Conservation (phyloP, 2,888 invertebrate species). For the Labia minor region DNA sequence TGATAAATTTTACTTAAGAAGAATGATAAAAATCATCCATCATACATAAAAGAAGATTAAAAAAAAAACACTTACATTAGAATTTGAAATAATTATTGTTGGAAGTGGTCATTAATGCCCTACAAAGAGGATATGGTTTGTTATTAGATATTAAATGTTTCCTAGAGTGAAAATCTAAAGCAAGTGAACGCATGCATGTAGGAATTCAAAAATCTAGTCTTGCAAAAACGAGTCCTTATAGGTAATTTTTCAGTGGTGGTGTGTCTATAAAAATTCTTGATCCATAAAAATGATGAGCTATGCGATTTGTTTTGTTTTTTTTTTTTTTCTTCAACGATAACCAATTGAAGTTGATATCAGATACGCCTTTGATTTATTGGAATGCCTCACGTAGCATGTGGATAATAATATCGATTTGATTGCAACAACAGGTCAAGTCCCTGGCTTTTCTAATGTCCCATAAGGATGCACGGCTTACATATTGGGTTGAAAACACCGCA, state of each 20-base stretch:
- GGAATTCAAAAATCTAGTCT: background rate
- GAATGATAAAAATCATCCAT: too few species aligned
- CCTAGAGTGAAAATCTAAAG: too few species aligned
- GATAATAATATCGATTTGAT: conserved; percentile 13
- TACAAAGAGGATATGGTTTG: too few species aligned
- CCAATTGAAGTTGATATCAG: conserved; percentile 7
- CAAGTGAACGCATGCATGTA: background rate
- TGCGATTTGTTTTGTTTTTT: background rate
- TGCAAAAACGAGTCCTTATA: background rate
- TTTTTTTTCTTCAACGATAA: background rate
- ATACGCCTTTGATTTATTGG: conserved; percentile 2
- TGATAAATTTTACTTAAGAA: too few species aligned
- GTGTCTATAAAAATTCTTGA: conserved; percentile 7
- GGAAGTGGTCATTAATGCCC: too few species aligned
- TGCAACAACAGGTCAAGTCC: conserved; percentile 8
- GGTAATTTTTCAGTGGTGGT: background rate
- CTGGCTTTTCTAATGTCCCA: background rate
- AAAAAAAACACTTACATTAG: too few species aligned
- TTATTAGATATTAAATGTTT: too few species aligned
- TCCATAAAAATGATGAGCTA: conserved; percentile 13
- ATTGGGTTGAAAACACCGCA: background rate
- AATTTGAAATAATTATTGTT: too few species aligned
- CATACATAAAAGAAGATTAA: too few species aligned
- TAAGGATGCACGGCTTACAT: background rate
- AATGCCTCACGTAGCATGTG: background rate